Evolutionary conservation across 1,140 invertebrate genomes (phyloP), one percentile per base, ranked within the genome.

Genomic region (Cecropterus lyciades): DNA sequence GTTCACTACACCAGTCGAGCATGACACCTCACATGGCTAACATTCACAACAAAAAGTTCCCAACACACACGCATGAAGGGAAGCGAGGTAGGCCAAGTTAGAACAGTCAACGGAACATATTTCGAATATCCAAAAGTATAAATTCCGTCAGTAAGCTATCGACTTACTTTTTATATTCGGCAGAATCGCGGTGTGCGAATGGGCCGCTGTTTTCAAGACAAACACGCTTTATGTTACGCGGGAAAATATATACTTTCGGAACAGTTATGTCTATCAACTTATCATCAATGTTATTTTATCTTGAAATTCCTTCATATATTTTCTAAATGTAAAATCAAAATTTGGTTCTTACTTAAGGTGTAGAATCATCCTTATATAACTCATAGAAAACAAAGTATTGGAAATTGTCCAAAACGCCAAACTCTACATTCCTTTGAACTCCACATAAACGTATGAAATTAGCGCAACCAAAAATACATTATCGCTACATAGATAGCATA

Each of bases 151-250:
- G 85, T 90, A 90, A 92, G 89, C 87, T 92, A 92, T 92, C 85
- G 89, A 89, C 87, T 92, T 92, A 90, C 82, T 90, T 90, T 90
- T 92, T 92, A 92, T 92, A 92, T 88, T 87, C 87, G 71, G 66
- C 65, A 73, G 82, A 85, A 87, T 85, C 87, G 85, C 75, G 77
- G 79, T 82, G 77, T 70, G 72, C 76, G 79, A 87, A 89, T 85
- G 82, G 82, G 70, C 80, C 75, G 80, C 79, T 92, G 87, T 92
- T 90, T 90, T 90, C 67, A 88, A 82, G 77, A 84, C 83, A 90
- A 91, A 91, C 87, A 91, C 63, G 73, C 63, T 67, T 77, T 79
- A 81, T 79, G 76, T 75, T 51, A 51, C 65, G 67, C 67, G 69
- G 49, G 0, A 52, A 43, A 60, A 60, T 46, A 60, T 27, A 64